These are phyloP conservation scores for Chloroclysta siterata DNA, from an alignment of 2,888 invertebrate species.

Conservation along the genomic window DNA sequence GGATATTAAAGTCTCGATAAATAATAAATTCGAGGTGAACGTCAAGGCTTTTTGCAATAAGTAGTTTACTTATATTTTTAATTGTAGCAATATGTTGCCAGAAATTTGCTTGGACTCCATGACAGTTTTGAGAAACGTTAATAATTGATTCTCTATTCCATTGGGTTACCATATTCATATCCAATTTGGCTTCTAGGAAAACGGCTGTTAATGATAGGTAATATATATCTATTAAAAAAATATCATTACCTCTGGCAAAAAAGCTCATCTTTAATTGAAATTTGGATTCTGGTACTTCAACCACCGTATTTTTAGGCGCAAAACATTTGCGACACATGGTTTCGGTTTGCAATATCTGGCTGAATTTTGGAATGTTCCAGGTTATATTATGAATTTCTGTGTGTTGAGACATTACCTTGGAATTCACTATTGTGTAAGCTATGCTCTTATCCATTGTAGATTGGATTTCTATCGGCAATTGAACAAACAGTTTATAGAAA, in stretches of 20 bases:
- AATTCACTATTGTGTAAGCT: too few species aligned
- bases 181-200: too few species aligned
- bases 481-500: too few species aligned
- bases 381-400: slow-evolving; percentile 58
- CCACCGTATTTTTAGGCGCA: slow-evolving; percentile 56
- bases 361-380: slow-evolving; percentile 66
- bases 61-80: too few species aligned
- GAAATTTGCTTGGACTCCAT: slow-evolving; percentile 72
- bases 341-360: not conserved
- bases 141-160: too few species aligned
- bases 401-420: too few species aligned
- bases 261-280: slow-evolving; percentile 78
- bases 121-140: slow-evolving; percentile 63
- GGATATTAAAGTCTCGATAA: slow-evolving; percentile 58
- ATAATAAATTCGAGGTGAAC: not conserved
- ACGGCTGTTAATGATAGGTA: slow-evolving; percentile 69
- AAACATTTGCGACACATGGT: slow-evolving; percentile 62
- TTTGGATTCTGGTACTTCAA: slow-evolving; percentile 52
- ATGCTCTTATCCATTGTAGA: too few species aligned
- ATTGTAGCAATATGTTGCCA: slow-evolving; percentile 59
- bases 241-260: slow-evolving; percentile 70
- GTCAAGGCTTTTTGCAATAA: not conserved
- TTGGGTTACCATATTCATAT: too few species aligned
- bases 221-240: slow-evolving; percentile 61
- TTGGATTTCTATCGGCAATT: too few species aligned